A percentile compares a stretch with the other conserved stretches of the same genome.
phyloP scores from a whole-genome alignment of 2,113 vertebrate genomes.

The Ornithorhynchus anatinus region DNA sequence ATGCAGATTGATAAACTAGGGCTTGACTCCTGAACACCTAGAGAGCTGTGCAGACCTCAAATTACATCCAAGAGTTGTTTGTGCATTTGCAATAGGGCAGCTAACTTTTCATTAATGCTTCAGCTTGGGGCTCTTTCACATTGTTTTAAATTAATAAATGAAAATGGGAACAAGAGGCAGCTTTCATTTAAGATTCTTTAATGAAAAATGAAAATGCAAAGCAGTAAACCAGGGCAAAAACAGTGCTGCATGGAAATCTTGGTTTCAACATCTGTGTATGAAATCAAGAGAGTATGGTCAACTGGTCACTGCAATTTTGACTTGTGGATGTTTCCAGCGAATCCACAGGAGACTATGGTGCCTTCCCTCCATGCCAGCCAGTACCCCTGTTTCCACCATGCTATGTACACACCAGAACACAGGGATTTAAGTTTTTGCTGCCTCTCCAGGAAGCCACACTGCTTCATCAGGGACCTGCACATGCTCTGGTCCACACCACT shows the following conservation, averaged over 20 bases:
- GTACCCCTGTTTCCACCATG: too few relatives aligned
- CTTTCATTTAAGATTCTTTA: conserved; percentile 12
- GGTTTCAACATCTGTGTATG: conserved; percentile 1
- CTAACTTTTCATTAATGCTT: conserved; percentile 15
- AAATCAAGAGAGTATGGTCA: neutral
- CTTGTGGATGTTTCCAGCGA: neutral
- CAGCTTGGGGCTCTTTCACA: neutral
- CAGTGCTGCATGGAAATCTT: neutral
- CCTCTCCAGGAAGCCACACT: too few relatives aligned
- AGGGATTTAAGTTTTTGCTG: too few relatives aligned
- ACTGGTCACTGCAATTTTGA: neutral
- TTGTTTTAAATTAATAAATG: conserved; percentile 32
- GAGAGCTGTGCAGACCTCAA: neutral
- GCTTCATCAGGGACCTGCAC: too few relatives aligned
- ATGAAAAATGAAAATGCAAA: neutral
- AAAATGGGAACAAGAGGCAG: conserved; percentile 2
- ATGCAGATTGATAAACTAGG: neutral
- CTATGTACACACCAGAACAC: too few relatives aligned
- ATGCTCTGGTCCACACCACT: too few relatives aligned
- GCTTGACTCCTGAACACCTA: neutral
- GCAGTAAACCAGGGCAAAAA: neutral
- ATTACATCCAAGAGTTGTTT: neutral
- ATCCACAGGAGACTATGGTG: too few relatives aligned
- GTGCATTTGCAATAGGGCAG: conserved; percentile 5
- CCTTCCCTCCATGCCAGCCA: too few relatives aligned